Conservation (phyloP, 2,113 vertebrate genomes). For the Labeo rohita region DNA sequence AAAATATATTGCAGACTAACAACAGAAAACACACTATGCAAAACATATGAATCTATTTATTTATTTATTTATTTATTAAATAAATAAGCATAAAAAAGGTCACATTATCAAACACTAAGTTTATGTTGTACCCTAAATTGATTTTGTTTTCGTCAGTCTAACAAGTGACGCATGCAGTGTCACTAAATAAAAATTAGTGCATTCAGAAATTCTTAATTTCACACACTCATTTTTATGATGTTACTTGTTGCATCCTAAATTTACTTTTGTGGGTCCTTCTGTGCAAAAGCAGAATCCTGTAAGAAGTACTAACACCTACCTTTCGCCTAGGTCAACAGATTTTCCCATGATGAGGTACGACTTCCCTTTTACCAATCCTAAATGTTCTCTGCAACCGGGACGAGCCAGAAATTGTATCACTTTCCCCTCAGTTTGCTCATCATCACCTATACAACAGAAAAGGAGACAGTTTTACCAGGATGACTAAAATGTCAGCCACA, state of each 20-base stretch:
- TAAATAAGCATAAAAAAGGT: neutral
- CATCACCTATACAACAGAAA: too few relatives aligned
- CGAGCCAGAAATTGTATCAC: too few relatives aligned
- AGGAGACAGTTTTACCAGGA: too few relatives aligned
- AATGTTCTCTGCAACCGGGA: too few relatives aligned
- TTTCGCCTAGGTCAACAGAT: neutral
- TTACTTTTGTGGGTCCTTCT: too few relatives aligned
- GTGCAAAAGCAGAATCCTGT: too few relatives aligned
- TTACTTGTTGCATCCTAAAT: neutral
- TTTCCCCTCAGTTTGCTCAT: too few relatives aligned
- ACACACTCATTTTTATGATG: too few relatives aligned
- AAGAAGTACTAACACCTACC: slow-evolving; percentile 23
- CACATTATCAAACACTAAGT: too few relatives aligned
- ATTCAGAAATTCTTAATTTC: neutral
- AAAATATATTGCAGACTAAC: slow-evolving; percentile 68
- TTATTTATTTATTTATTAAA: neutral
- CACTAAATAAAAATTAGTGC: neutral
- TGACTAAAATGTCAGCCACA: too few relatives aligned
- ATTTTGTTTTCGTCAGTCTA: neutral
- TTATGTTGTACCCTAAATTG: neutral
- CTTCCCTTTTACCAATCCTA: slow-evolving; percentile 28
- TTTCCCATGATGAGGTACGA: slow-evolving; percentile 58
- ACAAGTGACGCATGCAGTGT: neutral
- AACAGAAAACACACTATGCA: neutral
- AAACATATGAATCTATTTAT: neutral